These are phyloP conservation scores for Aldabrachelys gigantea DNA, from an alignment of 2,113 vertebrate species.

Conservation along the genomic window DNA sequence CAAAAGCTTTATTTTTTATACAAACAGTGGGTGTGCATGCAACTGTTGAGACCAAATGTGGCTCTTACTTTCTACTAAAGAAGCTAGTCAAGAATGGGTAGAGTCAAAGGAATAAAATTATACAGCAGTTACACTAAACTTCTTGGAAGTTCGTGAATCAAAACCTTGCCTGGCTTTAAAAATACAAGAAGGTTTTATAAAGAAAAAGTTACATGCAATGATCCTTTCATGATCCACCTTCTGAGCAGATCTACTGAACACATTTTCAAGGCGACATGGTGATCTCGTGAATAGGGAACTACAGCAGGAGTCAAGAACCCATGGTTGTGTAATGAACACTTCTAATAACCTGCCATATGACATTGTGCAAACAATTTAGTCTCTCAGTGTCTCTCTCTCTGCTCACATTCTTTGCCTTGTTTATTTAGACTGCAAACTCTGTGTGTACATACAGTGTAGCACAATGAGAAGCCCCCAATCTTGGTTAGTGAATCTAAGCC, in stretches of 20 bases:
- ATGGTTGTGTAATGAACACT: background rate
- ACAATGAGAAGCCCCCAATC: background rate
- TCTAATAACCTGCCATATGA: background rate
- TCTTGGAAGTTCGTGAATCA: background rate
- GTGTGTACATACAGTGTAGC: background rate
- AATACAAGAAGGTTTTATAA: background rate
- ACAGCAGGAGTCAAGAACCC: background rate
- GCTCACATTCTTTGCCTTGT: background rate
- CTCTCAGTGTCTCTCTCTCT: background rate
- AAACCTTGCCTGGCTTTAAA: background rate
- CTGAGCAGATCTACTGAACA: background rate
- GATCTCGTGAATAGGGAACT: background rate
- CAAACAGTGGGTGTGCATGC: background rate
- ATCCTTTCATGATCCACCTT: accelerated
- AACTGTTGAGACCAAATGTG: background rate
- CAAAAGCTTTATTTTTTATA: too few species aligned
- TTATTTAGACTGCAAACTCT: background rate
- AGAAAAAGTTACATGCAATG: background rate
- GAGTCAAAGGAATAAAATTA: background rate
- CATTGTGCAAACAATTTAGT: background rate
- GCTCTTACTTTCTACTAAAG: background rate
- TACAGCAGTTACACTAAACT: background rate
- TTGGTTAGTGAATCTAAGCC: background rate
- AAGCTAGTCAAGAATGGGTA: background rate
- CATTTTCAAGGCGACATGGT: background rate